A percentile compares a stretch with the other conserved stretches of the same genome.
These are phyloP conservation scores for Drosophila kohkoa DNA, from an alignment of 1,140 invertebrate species.

Conservation along the genomic window DNA sequence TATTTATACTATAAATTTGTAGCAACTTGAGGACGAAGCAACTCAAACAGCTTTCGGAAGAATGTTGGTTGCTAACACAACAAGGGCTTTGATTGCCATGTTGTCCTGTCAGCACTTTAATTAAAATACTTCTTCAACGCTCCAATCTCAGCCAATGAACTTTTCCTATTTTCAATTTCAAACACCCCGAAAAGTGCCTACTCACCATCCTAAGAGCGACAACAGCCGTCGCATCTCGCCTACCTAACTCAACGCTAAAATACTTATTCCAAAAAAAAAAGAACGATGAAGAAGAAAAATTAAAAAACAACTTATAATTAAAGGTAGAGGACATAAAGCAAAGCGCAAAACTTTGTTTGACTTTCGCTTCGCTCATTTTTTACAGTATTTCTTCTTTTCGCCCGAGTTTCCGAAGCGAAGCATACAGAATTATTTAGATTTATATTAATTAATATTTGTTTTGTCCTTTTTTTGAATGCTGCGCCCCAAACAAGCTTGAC, in stretches of 20 bases:
- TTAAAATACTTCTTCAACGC: constrained; percentile 70
- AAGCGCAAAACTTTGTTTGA: constrained; percentile 54
- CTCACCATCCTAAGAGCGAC: constrained; percentile 28
- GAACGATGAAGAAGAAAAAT: constrained; percentile 22
- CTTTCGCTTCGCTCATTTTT: constrained; percentile 49
- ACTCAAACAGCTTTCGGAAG: not conserved
- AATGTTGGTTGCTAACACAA: constrained; percentile 19
- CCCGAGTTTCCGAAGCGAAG: constrained; percentile 1
- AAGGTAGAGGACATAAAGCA: constrained; percentile 60
- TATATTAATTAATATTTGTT: constrained; percentile 79
- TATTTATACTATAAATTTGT: not conserved
- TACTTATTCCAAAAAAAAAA: constrained; percentile 5
- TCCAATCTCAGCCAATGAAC: constrained; percentile 50
- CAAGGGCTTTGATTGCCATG: constrained; percentile 21
- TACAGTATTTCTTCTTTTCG: constrained; percentile 24
- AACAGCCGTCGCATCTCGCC: not conserved
- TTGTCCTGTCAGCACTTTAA: constrained; percentile 61
- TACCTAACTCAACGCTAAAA: constrained; percentile 7
- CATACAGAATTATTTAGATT: constrained; percentile 65
- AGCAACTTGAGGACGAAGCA: not conserved
- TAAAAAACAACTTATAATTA: constrained; percentile 72
- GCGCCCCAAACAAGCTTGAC: not conserved
- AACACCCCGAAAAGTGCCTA: constrained; percentile 39
- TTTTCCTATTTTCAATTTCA: constrained; percentile 71
- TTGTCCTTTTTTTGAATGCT: constrained; percentile 45